A percentile compares a stretch with the other conserved stretches of the same genome.
Conservation (phyloP, 2,888 invertebrate genomes). For the Frankliniella fusca region DNA sequence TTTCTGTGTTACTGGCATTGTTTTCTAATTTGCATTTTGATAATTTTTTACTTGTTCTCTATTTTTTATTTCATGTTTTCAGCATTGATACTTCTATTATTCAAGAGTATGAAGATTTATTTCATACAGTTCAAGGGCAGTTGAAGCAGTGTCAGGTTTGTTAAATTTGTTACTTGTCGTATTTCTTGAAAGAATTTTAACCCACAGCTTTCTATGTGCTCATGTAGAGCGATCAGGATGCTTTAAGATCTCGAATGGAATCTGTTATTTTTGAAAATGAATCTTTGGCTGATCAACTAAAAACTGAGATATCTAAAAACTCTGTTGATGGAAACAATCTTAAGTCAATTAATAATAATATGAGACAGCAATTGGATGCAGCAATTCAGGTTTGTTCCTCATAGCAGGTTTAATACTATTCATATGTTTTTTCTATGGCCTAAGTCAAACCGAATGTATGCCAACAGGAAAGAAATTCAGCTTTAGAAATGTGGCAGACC, state of each 20-base stretch:
- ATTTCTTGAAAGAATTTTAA: not conserved
- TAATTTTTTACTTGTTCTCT: not conserved
- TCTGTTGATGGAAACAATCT: constrained; percentile 27
- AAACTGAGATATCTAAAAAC: constrained; percentile 15
- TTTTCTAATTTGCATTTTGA: not conserved
- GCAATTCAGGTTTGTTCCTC: constrained; percentile 30
- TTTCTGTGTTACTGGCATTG: no score
- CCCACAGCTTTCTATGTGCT: not conserved
- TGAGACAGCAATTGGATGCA: constrained; percentile 33
- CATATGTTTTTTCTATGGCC: not conserved
- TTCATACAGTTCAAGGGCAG: constrained; percentile 29
- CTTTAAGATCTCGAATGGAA: constrained; percentile 27
- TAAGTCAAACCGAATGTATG: not conserved
- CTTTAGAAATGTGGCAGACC: constrained; percentile 35
- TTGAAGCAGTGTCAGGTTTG: constrained; percentile 20
- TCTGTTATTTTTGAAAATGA: constrained; percentile 32
- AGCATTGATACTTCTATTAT: not conserved
- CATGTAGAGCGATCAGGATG: constrained; percentile 32
- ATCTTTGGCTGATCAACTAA: constrained; percentile 29
- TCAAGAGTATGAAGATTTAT: constrained; percentile 30
- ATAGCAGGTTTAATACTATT: no score
- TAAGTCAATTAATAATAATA: constrained; percentile 33
- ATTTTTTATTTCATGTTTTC: not conserved
- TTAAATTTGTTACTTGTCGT: not conserved
- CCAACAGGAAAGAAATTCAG: constrained; percentile 34